Percentiles rank a stretch among this genome's conserved stretches.
Evolutionary conservation across 1,140 invertebrate species (phyloP).

Genomic region (Brachionus koreanus): DNA sequence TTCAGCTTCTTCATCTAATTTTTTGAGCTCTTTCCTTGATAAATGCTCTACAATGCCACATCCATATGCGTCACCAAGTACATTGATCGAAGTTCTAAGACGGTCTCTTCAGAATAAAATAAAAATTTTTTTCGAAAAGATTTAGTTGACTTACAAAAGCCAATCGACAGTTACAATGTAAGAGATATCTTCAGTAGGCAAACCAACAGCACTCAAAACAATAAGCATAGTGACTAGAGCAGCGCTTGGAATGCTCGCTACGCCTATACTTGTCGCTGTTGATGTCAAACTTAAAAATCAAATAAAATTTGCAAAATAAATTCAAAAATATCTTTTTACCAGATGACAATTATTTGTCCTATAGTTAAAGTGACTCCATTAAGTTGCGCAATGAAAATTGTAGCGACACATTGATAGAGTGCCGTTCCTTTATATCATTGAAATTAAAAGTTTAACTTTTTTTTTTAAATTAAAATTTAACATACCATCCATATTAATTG

Average conservation of each 20-base stretch:
- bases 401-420: slow-evolving; percentile 40
- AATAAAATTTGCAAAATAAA: neutral
- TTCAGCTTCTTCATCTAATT: slow-evolving; percentile 38
- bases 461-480: neutral
- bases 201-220: slow-evolving; percentile 44
- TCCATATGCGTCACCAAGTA: slow-evolving; percentile 64
- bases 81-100: slow-evolving; percentile 64
- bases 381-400: slow-evolving; percentile 61
- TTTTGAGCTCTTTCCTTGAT: slow-evolving; percentile 68
- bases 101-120: slow-evolving; percentile 59
- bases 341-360: slow-evolving; percentile 70
- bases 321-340: slow-evolving; percentile 62
- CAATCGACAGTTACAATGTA: slow-evolving; percentile 46
- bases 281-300: slow-evolving; percentile 63
- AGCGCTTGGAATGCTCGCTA: slow-evolving; percentile 43
- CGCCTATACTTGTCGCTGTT: slow-evolving; percentile 42
- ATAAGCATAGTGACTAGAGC: slow-evolving; percentile 46
- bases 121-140: neutral
- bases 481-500: slow-evolving; percentile 62
- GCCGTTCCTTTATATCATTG: slow-evolving; percentile 11
- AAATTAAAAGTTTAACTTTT: neutral
- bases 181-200: slow-evolving; percentile 46
- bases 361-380: slow-evolving; percentile 62
- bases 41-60: slow-evolving; percentile 63
- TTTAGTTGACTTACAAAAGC: slow-evolving; percentile 33